These are phyloP conservation scores for Microcebus griseorufus DNA, from an alignment of 2,113 vertebrate genomes.

Conservation along the genomic window DNA sequence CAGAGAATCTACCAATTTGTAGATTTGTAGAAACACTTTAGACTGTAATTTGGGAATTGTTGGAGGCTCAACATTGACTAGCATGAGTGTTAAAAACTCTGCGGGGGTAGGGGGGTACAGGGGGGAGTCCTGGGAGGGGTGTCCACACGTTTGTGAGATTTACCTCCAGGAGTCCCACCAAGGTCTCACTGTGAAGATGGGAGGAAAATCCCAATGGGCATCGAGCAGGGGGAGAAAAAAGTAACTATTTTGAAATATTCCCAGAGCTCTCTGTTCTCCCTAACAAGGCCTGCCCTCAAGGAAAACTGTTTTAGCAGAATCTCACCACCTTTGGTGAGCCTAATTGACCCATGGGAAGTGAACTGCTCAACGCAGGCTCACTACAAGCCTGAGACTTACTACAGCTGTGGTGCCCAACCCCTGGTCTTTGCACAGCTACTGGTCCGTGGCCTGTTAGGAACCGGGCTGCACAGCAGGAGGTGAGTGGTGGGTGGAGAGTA, in stretches of 20 bases:
- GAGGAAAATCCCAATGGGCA: not conserved
- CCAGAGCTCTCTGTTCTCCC: not conserved
- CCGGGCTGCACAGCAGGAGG: too few species aligned
- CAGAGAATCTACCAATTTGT: not conserved
- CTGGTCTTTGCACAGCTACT: too few species aligned
- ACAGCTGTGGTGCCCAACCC: too few species aligned
- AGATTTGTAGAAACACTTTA: not conserved
- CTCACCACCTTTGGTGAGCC: not conserved
- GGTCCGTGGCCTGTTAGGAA: too few species aligned
- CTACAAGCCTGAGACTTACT: not conserved
- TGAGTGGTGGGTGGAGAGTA: too few species aligned
- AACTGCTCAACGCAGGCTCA: not conserved
- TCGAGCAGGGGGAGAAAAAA: not conserved
- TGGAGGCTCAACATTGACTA: not conserved
- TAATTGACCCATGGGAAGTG: not conserved
- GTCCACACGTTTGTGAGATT: not conserved
- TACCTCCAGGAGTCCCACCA: not conserved
- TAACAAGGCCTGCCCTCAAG: not conserved
- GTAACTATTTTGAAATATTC: not conserved
- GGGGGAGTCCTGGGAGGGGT: too few species aligned
- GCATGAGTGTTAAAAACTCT: not conserved
- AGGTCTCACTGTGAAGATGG: not conserved
- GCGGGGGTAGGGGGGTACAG: accelerated
- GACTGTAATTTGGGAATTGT: not conserved
- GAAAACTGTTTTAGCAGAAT: not conserved